A percentile compares a stretch with the other conserved stretches of the same genome.
These are phyloP conservation scores for Zonotrichia leucophrys DNA, from an alignment of 2,113 vertebrate genomes.

Conservation along the genomic window DNA sequence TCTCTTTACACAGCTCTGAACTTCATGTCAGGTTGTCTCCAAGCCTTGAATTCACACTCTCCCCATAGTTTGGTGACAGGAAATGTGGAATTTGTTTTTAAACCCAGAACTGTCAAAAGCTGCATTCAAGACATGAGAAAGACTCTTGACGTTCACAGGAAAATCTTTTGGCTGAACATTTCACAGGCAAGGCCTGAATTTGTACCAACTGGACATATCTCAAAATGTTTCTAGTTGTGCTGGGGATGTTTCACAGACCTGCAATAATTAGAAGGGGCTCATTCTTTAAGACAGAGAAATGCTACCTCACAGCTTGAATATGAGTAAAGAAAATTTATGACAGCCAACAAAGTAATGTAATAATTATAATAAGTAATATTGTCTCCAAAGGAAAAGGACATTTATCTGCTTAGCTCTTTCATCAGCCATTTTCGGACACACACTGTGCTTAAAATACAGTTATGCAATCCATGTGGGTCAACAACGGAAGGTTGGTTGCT, in stretches of 20 bases:
- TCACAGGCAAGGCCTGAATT: neutral
- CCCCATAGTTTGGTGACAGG: neutral
- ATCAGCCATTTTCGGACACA: neutral
- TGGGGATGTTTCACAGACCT: neutral
- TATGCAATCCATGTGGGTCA: conserved; percentile 37
- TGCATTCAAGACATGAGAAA: neutral
- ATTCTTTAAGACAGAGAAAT: neutral
- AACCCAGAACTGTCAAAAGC: neutral
- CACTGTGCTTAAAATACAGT: conserved; percentile 40
- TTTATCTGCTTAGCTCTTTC: conserved; percentile 43
- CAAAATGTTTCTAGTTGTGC: neutral
- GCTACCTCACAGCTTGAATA: conserved; percentile 23
- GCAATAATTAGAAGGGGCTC: neutral
- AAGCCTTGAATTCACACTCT: neutral
- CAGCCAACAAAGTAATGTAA: neutral
- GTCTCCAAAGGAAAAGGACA: conserved; percentile 9
- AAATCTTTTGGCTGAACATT: neutral
- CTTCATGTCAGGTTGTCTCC: neutral
- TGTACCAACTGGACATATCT: neutral
- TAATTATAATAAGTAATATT: neutral
- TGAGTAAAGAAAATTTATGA: conserved; percentile 15
- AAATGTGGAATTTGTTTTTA: neutral
- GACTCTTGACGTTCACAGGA: neutral
- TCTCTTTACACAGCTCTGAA: neutral
- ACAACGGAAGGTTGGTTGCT: conserved; percentile 46